Base-by-base conservation (phyloP, 2,113 vertebrate species). In the Cyprinus carpio region DNA sequence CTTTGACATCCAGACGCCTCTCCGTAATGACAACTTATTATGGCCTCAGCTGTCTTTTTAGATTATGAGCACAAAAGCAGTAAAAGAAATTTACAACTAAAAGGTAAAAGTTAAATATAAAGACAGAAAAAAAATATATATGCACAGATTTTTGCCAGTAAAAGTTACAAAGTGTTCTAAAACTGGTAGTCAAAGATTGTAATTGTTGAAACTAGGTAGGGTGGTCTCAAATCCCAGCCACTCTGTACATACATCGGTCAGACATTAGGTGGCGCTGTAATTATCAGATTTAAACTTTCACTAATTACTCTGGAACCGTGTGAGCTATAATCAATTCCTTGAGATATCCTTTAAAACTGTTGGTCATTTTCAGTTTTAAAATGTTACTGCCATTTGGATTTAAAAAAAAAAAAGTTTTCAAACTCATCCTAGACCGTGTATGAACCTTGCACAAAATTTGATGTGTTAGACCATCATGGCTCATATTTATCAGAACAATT, bases 1-100 rank as follows among this genome's bases (percentile, higher is more conserved):
- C 71, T 64, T 27, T 84, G 56, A 91, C 85, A 56, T 56, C 69
- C 74, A 60, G 69, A 77, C 60, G 0, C 8, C 12, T 60, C 25
- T 82, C 37, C 46, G 27, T 25, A 76, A 65, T 69, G 13, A 51
- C 46, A 20, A 15, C 43, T 71, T 75, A 65, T 65, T 58, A 79
- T 25, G 15, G 23, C 25, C 16, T 56, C 29, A 16, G 40, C 31
- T 16, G 23, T 60, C 13, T 29, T 15, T 84, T 75, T 16, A 2
- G 23, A 12, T 13, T 75, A 60, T 51, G 13, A 29, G 7, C 76
- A 37, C 20, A 40, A 62, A 79, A 40, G 54, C 58, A 43, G 29
- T 69, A 29, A 6, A 56, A 56, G 0, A 4, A 4, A 2, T 58
- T 58, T 58, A 58, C 54, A 58, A 58, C 2, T 58, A 58, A 58